Percentiles rank a stretch among this genome's conserved stretches.
These are phyloP conservation scores for Sinocyclocheilus grahami DNA, from an alignment of 2,113 vertebrate species.

Conservation along the genomic window DNA sequence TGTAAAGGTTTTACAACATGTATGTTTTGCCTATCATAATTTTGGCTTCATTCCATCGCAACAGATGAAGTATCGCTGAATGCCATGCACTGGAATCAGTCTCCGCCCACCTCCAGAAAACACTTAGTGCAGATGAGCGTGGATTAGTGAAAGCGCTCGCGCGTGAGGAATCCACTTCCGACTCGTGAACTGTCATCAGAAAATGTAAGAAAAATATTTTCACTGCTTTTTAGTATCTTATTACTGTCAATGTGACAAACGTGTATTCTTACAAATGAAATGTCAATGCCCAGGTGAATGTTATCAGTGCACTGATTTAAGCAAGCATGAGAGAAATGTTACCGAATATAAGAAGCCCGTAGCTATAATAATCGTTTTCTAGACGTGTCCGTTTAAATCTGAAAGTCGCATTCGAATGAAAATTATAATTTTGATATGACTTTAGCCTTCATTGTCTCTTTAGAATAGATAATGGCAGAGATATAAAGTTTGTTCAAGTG, in stretches of 20 bases:
- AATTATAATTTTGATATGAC: neutral
- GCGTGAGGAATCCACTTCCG: neutral
- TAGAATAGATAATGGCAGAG: too few relatives aligned
- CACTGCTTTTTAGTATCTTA: neutral
- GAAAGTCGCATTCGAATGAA: neutral
- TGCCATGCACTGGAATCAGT: neutral
- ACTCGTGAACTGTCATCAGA: neutral
- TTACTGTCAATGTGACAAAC: neutral
- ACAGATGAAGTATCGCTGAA: neutral
- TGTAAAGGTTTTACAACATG: neutral
- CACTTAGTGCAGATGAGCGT: neutral
- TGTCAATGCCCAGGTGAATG: neutral
- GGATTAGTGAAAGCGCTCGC: neutral
- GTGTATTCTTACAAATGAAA: neutral
- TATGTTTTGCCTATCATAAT: neutral
- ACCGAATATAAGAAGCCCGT: too few relatives aligned
- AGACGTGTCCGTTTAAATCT: too few relatives aligned
- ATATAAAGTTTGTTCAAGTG: neutral
- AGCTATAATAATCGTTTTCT: too few relatives aligned
- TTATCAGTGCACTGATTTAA: neutral
- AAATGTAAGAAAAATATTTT: slow-evolving; percentile 12
- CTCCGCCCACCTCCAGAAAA: slow-evolving; percentile 1
- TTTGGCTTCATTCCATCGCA: too few relatives aligned
- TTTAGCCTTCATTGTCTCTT: neutral
- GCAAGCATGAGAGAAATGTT: too few relatives aligned